Percentiles rank a stretch among this genome's conserved stretches.
Evolutionary conservation across 2,797 vertebrate species (phyloP).

Genomic region (Microctenopoma stevenorrisi): DNA sequence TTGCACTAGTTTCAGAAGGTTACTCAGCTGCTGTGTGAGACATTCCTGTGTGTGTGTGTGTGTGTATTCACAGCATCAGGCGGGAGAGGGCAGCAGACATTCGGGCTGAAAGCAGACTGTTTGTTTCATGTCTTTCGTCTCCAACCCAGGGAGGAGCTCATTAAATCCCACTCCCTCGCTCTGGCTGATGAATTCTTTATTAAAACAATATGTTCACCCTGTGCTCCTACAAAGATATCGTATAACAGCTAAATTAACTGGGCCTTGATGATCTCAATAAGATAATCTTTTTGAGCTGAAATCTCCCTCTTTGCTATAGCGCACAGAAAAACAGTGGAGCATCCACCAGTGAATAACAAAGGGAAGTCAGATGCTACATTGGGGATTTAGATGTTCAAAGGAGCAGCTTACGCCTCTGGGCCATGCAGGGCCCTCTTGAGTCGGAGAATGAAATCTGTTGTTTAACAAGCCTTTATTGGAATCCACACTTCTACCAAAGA

Average conservation of each 20-base stretch:
- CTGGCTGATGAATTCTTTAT: conserved; percentile 73
- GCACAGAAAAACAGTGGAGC: conserved; percentile 45
- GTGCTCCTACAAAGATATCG: conserved; percentile 50
- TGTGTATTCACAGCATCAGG: conserved; percentile 53
- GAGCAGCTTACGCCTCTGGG: conserved; percentile 77
- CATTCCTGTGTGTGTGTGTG: conserved; percentile 1
- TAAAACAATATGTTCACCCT: conserved; percentile 66
- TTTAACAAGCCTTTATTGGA: conserved; percentile 80
- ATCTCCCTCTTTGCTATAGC: conserved; percentile 57
- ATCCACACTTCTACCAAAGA: conserved; percentile 76
- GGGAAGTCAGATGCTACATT: conserved; percentile 71
- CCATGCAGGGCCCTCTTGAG: conserved; percentile 68
- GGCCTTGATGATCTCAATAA: conserved; percentile 64
- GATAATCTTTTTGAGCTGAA: conserved; percentile 69
- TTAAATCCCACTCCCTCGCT: conserved; percentile 60
- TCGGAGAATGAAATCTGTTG: conserved; percentile 75
- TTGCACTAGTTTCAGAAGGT: not conserved
- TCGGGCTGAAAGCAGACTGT: conserved; percentile 42
- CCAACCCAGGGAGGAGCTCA: conserved; percentile 60
- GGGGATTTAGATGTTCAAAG: conserved; percentile 81
- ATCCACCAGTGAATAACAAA: conserved; percentile 77
- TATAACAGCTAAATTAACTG: conserved; percentile 68
- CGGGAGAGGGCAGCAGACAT: conserved; percentile 75
- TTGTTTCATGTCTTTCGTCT: conserved; percentile 57
- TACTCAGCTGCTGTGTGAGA: not conserved